Base-by-base conservation (phyloP, 2,113 vertebrate genomes). In the Corydoras sp. region DNA sequence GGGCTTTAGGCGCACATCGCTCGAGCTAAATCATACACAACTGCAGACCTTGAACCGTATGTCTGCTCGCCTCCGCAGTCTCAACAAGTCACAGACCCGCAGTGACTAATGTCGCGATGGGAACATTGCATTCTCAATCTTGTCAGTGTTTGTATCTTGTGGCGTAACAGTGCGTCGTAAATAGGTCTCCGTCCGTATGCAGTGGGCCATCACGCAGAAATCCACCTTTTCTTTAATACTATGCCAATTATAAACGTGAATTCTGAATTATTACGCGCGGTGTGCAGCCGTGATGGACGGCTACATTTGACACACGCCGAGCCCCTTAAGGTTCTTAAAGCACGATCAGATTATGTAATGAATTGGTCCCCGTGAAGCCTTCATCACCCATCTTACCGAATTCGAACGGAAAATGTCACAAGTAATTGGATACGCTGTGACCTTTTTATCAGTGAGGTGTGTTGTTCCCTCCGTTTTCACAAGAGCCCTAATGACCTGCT, bases 361-460 rank as follows among this genome's bases (percentile, higher is more conserved):
- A 75, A 58, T 72, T 43, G 54, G 75, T 77, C 82, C 76, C 73
- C 59, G 66, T 66, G 77, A 77, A 78, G 32, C 48, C 69, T 69
- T 78, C 76, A 76, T 81, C 80, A 80, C 78, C 79, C 76, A 80
- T 80, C 81, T 80, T 77, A 76, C 65, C 67, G 79, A 78, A 78
- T 82, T 81, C 74, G 79, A 77, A 81, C 77, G 74, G 71, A 74
- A 85, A 86, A 86, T 85, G 76, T 86, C 83, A 80, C 31, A 49
- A 71, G 76, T 88, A 87, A 89, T 87, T 89, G 81, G 80, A 68
- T 72, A 68, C 74, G 62, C 68, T 13, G 35, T 83, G 86, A 86
- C 86, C 86, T 88, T 86, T 87, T 65, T 71, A 68, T 79, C 62
- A 77, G 48, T 32, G 56, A 9, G 66, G 29, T 55, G 74, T 60